Conservation (phyloP, 2,797 vertebrate genomes). For the Enteromius paludinosus region DNA sequence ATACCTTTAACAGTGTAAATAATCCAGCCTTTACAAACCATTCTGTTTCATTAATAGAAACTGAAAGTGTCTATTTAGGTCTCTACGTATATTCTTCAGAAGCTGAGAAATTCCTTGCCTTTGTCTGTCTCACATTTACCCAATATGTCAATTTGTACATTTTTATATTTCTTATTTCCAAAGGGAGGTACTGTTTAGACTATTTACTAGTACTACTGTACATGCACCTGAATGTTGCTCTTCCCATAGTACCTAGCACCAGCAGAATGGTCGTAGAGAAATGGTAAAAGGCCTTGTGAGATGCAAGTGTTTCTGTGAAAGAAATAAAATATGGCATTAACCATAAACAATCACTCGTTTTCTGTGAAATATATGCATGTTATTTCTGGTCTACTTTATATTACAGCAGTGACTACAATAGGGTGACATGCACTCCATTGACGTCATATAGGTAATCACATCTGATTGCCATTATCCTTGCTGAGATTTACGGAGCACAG, state of each 20-base stretch:
- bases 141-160: conserved; percentile 68
- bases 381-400: background rate
- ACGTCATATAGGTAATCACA: conserved; percentile 20
- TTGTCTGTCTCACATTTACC: conserved; percentile 54
- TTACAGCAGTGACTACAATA: background rate
- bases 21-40: conserved; percentile 58
- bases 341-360: conserved; percentile 32
- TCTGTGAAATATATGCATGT: conserved; percentile 2
- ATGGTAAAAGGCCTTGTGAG: conserved; percentile 44
- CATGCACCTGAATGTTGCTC: conserved; percentile 23
- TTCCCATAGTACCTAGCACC: conserved; percentile 28
- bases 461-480: conserved; percentile 28
- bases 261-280: conserved; percentile 39
- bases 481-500: background rate
- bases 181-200: conserved; percentile 41
- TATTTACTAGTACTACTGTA: conserved; percentile 28
- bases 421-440: background rate
- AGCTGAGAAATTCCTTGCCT: background rate
- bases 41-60: conserved; percentile 13
- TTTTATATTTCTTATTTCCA: conserved; percentile 63
- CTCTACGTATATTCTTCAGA: background rate
- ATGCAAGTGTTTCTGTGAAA: conserved; percentile 48
- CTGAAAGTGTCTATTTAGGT: conserved; percentile 12
- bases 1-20: conserved; percentile 36
- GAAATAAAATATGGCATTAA: conserved; percentile 49